Evolutionary conservation across 2,113 vertebrate genomes (phyloP).

Genomic region (Euleptes europaea): DNA sequence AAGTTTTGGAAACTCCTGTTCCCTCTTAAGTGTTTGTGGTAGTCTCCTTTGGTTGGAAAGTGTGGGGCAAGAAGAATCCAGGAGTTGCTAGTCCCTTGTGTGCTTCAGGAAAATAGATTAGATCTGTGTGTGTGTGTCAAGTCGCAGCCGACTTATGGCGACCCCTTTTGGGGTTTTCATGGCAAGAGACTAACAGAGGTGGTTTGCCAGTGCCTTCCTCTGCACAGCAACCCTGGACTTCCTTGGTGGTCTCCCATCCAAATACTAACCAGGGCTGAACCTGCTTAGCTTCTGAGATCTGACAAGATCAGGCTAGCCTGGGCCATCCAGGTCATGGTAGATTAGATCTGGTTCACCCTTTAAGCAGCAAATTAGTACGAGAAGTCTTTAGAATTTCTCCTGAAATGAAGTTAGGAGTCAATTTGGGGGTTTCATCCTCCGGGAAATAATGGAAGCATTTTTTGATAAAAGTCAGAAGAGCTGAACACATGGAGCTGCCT

Average conservation of each 20-base stretch:
- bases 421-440: neutral
- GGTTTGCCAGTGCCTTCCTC: too few species aligned
- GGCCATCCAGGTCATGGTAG: too few species aligned
- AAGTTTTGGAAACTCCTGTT: neutral
- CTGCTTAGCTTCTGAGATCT: too few species aligned
- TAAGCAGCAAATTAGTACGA: neutral
- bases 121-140: too few species aligned
- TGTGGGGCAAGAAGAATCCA: neutral
- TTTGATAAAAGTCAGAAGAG: neutral
- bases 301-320: too few species aligned
- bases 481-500: too few species aligned
- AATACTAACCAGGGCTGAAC: too few species aligned
- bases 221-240: too few species aligned
- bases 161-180: too few species aligned
- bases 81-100: neutral
- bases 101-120: neutral
- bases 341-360: neutral
- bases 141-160: too few species aligned
- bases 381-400: neutral
- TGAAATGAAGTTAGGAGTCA: neutral
- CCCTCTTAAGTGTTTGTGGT: neutral
- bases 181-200: too few species aligned
- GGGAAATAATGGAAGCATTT: neutral
- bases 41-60: neutral
- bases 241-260: too few species aligned